A percentile compares a stretch with the other conserved stretches of the same genome.
phyloP scores from a whole-genome alignment of 2,888 invertebrate species.

The Terebella lapidaria region DNA sequence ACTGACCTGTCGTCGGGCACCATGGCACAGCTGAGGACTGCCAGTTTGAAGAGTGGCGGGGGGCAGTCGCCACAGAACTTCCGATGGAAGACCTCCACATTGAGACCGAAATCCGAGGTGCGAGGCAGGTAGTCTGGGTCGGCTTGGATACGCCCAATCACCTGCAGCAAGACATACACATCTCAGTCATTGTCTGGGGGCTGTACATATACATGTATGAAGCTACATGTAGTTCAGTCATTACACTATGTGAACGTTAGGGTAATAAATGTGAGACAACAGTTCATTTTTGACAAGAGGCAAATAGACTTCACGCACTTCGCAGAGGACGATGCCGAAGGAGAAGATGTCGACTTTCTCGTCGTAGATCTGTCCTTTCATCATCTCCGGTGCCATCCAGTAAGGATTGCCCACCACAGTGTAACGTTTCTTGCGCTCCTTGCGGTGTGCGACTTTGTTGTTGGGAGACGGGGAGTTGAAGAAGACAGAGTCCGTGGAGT shows the following conservation, averaged over 20 bases:
- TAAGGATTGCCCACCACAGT: constrained; percentile 96
- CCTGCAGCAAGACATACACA: constrained; percentile 60
- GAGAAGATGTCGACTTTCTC: constrained; percentile 95
- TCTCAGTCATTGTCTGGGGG: too few relatives aligned
- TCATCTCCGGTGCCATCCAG: constrained; percentile 99
- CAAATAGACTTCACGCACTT: too few relatives aligned
- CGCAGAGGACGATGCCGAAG: constrained; percentile 90
- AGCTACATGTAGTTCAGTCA: too few relatives aligned
- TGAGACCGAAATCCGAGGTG: constrained; percentile 85
- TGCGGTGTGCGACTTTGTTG: constrained; percentile 19
- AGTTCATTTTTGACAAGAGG: too few relatives aligned
- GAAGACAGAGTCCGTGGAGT: too few relatives aligned
- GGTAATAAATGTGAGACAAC: too few relatives aligned
- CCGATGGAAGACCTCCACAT: constrained; percentile 77
- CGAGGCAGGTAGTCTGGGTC: constrained; percentile 91
- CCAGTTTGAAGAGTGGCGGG: constrained; percentile 79
- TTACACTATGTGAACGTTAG: too few relatives aligned
- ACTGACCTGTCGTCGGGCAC: constrained; percentile 82
- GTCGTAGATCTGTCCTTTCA: constrained; percentile 92
- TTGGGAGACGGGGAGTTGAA: background rate
- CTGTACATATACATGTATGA: too few relatives aligned
- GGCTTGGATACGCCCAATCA: constrained; percentile 89
- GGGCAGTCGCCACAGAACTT: constrained; percentile 81
- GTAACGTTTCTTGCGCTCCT: constrained; percentile 74
- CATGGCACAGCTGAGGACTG: constrained; percentile 83